Base-by-base conservation (phyloP, 2,113 vertebrate species). In the Nerophis lumbriciformis region DNA sequence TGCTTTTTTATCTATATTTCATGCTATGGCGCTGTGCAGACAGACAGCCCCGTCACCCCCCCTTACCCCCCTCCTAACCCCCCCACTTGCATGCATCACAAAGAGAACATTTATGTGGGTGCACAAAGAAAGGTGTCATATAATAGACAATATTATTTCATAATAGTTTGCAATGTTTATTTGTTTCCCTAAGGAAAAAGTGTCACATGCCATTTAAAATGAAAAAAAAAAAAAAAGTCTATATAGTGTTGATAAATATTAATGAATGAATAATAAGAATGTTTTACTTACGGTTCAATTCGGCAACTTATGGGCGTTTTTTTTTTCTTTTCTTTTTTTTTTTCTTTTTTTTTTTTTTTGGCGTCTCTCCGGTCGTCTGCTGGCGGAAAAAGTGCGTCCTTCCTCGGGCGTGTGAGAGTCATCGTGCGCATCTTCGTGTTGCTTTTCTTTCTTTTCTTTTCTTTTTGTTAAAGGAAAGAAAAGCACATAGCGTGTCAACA, bases 1-100 rank as follows among this genome's bases (percentile, higher is more conserved):
- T 82, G 90, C 77, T 87, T 80, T 38, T 81, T 76, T 81, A 82
- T 85, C 73, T 87, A 83, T 79, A 83, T 82, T 77, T 83, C 77
- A 87, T 79, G 75, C 66, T 76, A 78, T 79, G 78, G 78, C 77
- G 75, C 73, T 76, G 75, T 58, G 66, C 44, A 77, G 65, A 77
- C 77, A 75, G 69, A 45, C 76, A 47, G 61, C 61, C 62, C 48
- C 61, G 8, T 12, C 21, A 10, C 5, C 16, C 8, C 5, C 51
- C 50, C 19, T 8, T n/a, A n/a, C n/a, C n/a, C 11, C 8, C 21
- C 10, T 1, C 12, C 21, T 1, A 3, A 16, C 52, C 35, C 14
- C 5, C 48, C 48, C 12, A 14, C 47, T n/a, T 6, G 38, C 55
- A 57, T 44, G 16, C 42, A 57, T 44, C 55, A 76, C 74, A 75